phyloP scores from a whole-genome alignment of 1,140 invertebrate species.

The Oncopeltus fasciatus region DNA sequence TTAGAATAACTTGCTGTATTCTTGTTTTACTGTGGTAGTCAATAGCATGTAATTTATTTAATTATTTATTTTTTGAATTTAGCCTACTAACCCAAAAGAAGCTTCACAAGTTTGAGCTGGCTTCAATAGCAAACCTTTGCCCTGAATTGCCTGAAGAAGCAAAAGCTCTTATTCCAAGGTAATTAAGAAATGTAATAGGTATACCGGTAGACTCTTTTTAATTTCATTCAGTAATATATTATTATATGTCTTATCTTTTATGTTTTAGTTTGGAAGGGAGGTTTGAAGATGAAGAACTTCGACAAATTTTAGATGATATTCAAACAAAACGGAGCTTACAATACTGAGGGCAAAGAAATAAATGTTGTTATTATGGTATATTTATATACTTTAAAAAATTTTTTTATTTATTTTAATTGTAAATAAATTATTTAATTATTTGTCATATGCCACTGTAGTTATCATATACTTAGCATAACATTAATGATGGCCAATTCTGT shows the following conservation, averaged over 20 bases:
- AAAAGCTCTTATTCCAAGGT: constrained; percentile 88
- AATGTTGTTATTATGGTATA: no score
- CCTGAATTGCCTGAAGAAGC: constrained; percentile 96
- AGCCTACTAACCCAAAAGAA: constrained; percentile 89
- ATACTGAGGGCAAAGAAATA: no score
- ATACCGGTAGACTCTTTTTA: no score
- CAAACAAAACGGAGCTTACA: constrained; percentile 95
- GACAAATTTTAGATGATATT: constrained; percentile 89
- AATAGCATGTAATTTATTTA: neutral
- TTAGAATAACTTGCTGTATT: no score
- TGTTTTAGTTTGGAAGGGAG: constrained; percentile 66
- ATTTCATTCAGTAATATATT: neutral
- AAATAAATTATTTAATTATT: no score
- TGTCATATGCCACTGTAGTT: no score
- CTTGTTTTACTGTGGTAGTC: no score
- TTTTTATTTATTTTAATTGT: no score
- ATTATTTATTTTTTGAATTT: constrained; percentile 4
- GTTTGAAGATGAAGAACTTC: constrained; percentile 90
- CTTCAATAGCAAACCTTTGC: constrained; percentile 91
- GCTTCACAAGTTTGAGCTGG: constrained; percentile 96
- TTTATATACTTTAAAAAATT: no score
- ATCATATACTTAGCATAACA: no score
- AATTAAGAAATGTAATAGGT: constrained; percentile 13
- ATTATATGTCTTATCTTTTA: neutral
- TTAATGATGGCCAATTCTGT: no score